Percentiles rank a stretch among this genome's conserved stretches.
Evolutionary conservation across 2,888 invertebrate species (phyloP).

Genomic region (Plusia festucae): DNA sequence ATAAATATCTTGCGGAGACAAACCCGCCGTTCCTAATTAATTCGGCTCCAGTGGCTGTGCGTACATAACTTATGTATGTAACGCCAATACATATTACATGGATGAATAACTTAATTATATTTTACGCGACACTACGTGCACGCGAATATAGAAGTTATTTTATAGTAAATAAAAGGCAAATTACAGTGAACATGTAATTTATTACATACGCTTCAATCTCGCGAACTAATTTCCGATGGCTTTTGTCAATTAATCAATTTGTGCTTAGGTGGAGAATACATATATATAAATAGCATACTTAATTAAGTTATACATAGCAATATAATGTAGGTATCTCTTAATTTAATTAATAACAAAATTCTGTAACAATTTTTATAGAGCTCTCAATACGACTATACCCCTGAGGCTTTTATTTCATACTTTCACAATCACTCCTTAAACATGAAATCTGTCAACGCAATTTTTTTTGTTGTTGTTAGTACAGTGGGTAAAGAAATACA

Average conservation of each 20-base stretch:
- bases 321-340: neutral
- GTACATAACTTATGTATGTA: conserved; percentile 3
- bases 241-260: conserved; percentile 17
- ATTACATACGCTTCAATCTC: conserved; percentile 12
- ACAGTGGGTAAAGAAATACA: conserved; percentile 28
- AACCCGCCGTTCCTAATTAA: conserved; percentile 20
- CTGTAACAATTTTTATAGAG: neutral
- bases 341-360: neutral
- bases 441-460: no score
- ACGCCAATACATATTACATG: conserved; percentile 15
- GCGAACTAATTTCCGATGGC: conserved; percentile 23
- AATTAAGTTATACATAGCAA: neutral
- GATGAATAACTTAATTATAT: conserved; percentile 29
- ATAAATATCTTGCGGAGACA: conserved; percentile 7
- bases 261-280: no score
- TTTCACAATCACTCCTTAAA: no score
- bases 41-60: conserved; percentile 9
- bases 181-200: neutral
- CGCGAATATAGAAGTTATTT: conserved; percentile 11
- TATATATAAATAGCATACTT: neutral
- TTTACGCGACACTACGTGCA: neutral
- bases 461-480: no score
- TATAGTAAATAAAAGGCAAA: neutral
- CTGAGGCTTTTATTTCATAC: no score
- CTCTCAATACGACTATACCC: no score